phyloP scores from a whole-genome alignment of 2,797 vertebrate species.

The Emydoidea blandingii region DNA sequence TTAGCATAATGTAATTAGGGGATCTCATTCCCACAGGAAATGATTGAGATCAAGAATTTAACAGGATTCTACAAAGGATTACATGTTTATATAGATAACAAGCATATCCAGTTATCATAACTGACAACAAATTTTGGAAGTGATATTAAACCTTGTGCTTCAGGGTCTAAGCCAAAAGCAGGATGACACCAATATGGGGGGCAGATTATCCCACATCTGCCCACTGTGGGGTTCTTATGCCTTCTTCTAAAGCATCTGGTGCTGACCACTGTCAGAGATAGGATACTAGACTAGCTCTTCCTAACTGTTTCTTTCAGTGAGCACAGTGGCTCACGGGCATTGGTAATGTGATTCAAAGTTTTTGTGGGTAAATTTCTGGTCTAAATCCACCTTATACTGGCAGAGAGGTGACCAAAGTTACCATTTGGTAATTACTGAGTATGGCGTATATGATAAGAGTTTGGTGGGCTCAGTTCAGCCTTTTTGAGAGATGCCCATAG shows the following conservation, averaged over 20 bases:
- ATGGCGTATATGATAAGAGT: constrained; percentile 3
- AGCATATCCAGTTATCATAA: too few relatives aligned
- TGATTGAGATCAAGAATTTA: too few relatives aligned
- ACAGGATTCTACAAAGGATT: background rate
- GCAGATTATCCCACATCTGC: constrained; percentile 25
- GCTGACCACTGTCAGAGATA: background rate
- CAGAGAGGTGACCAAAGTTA: background rate
- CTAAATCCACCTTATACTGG: background rate
- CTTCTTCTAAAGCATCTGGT: constrained; percentile 18
- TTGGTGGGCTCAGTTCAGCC: background rate
- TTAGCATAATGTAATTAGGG: background rate
- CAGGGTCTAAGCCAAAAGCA: background rate
- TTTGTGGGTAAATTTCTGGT: background rate
- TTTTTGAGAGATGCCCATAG: background rate
- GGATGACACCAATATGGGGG: background rate
- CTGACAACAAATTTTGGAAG: background rate
- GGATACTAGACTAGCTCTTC: background rate
- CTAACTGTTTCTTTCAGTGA: background rate
- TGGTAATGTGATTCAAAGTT: background rate
- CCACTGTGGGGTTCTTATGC: background rate
- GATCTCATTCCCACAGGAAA: too few relatives aligned
- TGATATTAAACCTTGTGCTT: background rate
- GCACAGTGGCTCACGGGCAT: background rate
- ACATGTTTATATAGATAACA: too few relatives aligned
- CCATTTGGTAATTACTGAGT: background rate